These are phyloP conservation scores for Gambelia wislizenii DNA, from an alignment of 2,797 vertebrate species.

Conservation along the genomic window DNA sequence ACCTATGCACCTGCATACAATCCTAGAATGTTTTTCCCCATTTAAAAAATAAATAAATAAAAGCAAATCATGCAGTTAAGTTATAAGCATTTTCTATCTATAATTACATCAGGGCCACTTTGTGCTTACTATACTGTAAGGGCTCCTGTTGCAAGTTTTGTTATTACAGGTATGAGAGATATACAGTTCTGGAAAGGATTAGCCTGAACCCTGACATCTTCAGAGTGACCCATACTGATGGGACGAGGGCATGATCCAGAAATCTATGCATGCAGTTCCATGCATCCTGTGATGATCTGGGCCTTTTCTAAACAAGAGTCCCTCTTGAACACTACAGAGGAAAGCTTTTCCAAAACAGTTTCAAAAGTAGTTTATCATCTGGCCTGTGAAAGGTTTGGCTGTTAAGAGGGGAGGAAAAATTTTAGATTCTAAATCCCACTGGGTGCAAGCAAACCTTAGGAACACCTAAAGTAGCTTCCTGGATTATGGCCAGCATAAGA, in stretches of 20 bases:
- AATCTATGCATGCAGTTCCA: neutral
- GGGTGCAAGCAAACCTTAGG: neutral
- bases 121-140: neutral
- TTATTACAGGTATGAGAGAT: too few relatives aligned
- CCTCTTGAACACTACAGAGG: neutral
- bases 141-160: too few relatives aligned
- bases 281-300: neutral
- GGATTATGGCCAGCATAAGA: conserved; percentile 23
- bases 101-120: too few relatives aligned
- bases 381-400: neutral
- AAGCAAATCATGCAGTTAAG: neutral
- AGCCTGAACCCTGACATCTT: neutral
- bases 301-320: neutral
- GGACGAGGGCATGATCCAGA: neutral
- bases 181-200: too few relatives aligned
- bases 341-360: conserved; percentile 14
- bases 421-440: conserved; percentile 1
- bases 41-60: too few relatives aligned
- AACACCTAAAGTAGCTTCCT: conserved; percentile 28
- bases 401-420: neutral
- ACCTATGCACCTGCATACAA: neutral
- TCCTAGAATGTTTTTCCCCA: neutral
- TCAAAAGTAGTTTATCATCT: neutral
- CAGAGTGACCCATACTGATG: neutral
- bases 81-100: neutral